Evolutionary conservation across 2,888 invertebrate species (phyloP), one percentile per base, ranked within the genome.

Genomic region (Hirtodrosophila cameraria): DNA sequence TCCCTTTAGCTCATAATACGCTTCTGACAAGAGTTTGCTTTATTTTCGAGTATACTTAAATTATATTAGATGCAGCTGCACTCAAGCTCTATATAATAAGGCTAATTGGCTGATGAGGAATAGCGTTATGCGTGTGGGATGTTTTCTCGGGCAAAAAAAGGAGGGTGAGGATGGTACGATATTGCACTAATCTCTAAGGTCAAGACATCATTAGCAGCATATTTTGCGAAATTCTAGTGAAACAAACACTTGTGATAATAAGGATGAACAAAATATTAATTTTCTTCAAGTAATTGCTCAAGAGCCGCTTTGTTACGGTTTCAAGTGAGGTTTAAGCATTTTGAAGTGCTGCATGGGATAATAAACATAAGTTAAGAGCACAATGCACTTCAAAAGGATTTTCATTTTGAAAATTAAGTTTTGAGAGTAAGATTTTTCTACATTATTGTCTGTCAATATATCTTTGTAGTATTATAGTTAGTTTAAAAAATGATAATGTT

Each of bases 1-100:
- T 65, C 39, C 30, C 39, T 48, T 46, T 42, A 53, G 61, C 63
- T 49, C 54, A 49, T 33, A 53, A 45, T 25, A 48, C 20, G 58
- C 42, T 46, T 15, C 18, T 55, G 36, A 25, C 23, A 45, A 31
- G 43, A 33, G 59, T 28, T 58, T 33, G n/a, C 60, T 46, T 39
- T 27, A 58, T 25, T 52, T n/a, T n/a, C n/a, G n/a, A n/a, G n/a
- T n/a, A n/a, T n/a, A n/a, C n/a, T n/a, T 28, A 18, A 9, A 18
- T 25, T 12, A 20, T 38, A 23, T 20, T 65, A 41, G 5, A 1
- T 65, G 58, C 65, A 38, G 36, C 58, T 65, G 52, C 58, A 52
- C 46, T 58, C 20, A 27, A 45, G 55, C 39, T 13, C 35, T 27
- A 30, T 25, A 39, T 23, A n/a, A 49, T 41, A 16, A 12, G 35